Base-by-base conservation (phyloP, 2,113 vertebrate species). In the Atractosteus spatula region DNA sequence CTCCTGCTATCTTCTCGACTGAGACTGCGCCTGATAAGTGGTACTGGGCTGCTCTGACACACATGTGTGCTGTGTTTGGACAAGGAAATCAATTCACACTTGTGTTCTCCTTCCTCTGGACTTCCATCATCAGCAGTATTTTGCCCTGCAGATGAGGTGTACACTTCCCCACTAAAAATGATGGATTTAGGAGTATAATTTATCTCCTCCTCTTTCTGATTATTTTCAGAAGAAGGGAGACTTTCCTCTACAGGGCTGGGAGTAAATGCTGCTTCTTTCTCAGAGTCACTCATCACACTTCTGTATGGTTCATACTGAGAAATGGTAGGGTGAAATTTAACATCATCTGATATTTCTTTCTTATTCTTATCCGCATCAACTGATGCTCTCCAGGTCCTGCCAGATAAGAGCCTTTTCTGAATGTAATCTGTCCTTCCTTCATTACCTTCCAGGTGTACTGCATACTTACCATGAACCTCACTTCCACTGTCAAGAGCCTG, bases 1-100 rank as follows among this genome's bases (percentile, higher is more conserved):
- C 82, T 75, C 57, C 76, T 82, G 68, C 51, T 80, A 17, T 89
- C 87, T 66, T 83, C 79, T 12, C 42, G 61, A 74, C 78, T 42
- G 0, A 3, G 8, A 8, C 44, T 54, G 6, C 66, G 71, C 75
- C 71, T 76, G 10, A 45, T 17, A 54, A 67, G 41, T 4, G 73
- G 41, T 54, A 71, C 44, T 56, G 66, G 74, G n/a, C 8, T 68
- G 62, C 69, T 12, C 3, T n/a, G 7, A 4, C 55, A 57, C 51
- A 59, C 70, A 14, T 73, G 41, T 41, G 62, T 66, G 51, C 7
- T 69, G 56, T 66, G 61, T 10, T 66, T 47, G 41, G 45, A 2
- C 41, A 56, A 13, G 64, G 56, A 62, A 3, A 71, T 16, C 41
- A 62, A 2, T 41, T 41, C 7, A 63, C 56, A 11, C 62, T 11